Conservation (phyloP, 1,140 invertebrate species). For the Micrasema minimum region DNA sequence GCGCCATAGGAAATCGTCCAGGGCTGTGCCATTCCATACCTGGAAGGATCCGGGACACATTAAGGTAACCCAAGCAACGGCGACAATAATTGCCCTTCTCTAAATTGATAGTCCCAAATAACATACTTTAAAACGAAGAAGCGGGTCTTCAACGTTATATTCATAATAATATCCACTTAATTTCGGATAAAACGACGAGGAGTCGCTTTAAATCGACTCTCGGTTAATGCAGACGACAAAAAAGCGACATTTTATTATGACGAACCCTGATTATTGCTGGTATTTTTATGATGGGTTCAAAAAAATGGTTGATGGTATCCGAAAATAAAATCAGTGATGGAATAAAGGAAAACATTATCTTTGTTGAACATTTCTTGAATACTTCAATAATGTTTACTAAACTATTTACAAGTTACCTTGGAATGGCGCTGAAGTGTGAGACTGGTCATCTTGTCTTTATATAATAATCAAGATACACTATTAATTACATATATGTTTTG, state of each 20-base stretch:
- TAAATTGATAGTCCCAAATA: constrained; percentile 54
- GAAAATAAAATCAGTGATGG: too few relatives aligned
- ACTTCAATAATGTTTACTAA: too few relatives aligned
- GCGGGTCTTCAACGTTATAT: constrained; percentile 8
- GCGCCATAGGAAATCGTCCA: constrained; percentile 11
- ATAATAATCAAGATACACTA: too few relatives aligned
- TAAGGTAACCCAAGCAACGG: constrained; percentile 27
- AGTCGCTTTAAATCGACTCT: constrained; percentile 17
- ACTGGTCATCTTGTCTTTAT: too few relatives aligned
- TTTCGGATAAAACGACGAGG: constrained; percentile 43
- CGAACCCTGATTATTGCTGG: constrained; percentile 11
- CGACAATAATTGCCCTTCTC: constrained; percentile 52
- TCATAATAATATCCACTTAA: constrained; percentile 50
- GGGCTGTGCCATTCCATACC: constrained; percentile 21
- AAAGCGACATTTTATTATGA: constrained; percentile 4
- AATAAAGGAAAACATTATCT: too few relatives aligned
- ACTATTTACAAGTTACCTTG: too few relatives aligned
- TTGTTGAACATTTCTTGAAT: too few relatives aligned
- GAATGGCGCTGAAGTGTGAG: too few relatives aligned
- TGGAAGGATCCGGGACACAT: constrained; percentile 23
- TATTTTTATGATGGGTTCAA: too few relatives aligned
- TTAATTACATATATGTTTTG: too few relatives aligned
- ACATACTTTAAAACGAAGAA: constrained; percentile 41
- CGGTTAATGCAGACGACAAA: constrained; percentile 15
- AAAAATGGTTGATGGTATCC: too few relatives aligned